A percentile compares a stretch with the other conserved stretches of the same genome.
Evolutionary conservation across 2,797 vertebrate genomes (phyloP).

Genomic region (Gymnoscopelus microlampas): DNA sequence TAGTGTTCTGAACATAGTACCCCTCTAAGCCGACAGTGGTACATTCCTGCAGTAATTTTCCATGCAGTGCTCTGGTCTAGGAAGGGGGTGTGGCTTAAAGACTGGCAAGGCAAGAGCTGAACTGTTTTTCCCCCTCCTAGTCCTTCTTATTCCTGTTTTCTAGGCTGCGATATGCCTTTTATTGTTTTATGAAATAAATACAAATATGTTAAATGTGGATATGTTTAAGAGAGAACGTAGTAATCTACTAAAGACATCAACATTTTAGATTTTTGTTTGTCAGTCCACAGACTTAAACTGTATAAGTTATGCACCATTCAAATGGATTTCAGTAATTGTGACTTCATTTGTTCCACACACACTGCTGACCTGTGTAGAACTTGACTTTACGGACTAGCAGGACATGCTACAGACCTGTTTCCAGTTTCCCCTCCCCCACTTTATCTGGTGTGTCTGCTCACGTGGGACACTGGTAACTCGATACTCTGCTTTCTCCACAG

Average conservation of each 20-base stretch:
- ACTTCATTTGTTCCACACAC: neutral
- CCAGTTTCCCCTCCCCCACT: conserved; percentile 63
- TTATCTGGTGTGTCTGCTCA: conserved; percentile 54
- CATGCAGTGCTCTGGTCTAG: conserved; percentile 63
- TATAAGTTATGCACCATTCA: neutral
- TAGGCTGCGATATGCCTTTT: neutral
- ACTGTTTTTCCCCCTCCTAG: conserved; percentile 28
- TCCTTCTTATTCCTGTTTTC: conserved; percentile 5
- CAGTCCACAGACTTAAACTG: conserved; percentile 2
- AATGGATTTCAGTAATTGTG: neutral
- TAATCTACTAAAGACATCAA: neutral
- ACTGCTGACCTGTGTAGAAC: conserved; percentile 2
- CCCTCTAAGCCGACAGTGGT: conserved; percentile 64
- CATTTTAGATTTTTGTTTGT: conserved; percentile 13
- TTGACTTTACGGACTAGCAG: conserved; percentile 23
- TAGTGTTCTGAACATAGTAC: conserved; percentile 32
- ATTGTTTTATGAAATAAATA: too few relatives aligned
- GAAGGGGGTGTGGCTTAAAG: conserved; percentile 75
- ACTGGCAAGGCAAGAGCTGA: conserved; percentile 33
- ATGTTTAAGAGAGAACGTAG: too few relatives aligned
- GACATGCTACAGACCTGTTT: conserved; percentile 49
- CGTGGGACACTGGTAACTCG: conserved; percentile 61
- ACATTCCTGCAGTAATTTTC: conserved; percentile 78
- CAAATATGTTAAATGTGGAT: too few relatives aligned
- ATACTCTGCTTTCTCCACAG: conserved; percentile 41